Evolutionary conservation across 2,113 vertebrate species (phyloP).

Genomic region (Tautogolabrus adspersus): DNA sequence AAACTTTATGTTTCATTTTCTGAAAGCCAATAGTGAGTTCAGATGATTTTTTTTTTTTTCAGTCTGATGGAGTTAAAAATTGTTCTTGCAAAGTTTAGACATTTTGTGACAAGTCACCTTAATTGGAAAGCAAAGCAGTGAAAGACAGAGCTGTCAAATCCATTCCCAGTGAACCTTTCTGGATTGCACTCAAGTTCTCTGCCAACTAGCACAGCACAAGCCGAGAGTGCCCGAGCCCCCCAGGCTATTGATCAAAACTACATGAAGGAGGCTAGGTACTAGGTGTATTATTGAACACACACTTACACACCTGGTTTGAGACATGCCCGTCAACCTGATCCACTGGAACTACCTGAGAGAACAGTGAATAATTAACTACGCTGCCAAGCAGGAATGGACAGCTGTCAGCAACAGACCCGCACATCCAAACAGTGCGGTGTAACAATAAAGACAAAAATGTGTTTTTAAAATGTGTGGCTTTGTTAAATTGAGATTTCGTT

Average conservation of each 20-base stretch:
- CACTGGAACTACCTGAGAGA: slow-evolving; percentile 52
- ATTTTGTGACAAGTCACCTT: slow-evolving; percentile 10
- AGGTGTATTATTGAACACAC: slow-evolving; percentile 78
- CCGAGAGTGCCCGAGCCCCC: slow-evolving; percentile 57
- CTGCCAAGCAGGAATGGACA: slow-evolving; percentile 55
- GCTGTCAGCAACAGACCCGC: slow-evolving; percentile 42
- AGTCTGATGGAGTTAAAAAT: slow-evolving; percentile 12
- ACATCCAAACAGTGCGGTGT: slow-evolving; percentile 9
- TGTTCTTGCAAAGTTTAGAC: neutral
- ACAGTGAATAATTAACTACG: slow-evolving; percentile 69
- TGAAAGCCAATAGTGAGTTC: neutral
- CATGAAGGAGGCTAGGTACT: slow-evolving; percentile 67
- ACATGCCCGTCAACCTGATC: slow-evolving; percentile 64
- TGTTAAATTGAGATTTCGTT: neutral
- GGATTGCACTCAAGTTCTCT: slow-evolving; percentile 52
- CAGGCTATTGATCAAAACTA: slow-evolving; percentile 78
- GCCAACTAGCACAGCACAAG: slow-evolving; percentile 51
- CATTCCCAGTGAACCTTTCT: slow-evolving; percentile 52
- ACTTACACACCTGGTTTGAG: slow-evolving; percentile 60
- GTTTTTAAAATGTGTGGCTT: neutral
- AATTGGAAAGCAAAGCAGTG: slow-evolving; percentile 25
- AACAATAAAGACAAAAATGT: neutral
- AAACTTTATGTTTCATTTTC: neutral
- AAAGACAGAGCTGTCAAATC: slow-evolving; percentile 57
- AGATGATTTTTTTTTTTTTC: neutral